Evolutionary conservation across 2,888 invertebrate genomes (phyloP).

Genomic region (Bruchidius siliquastri): DNA sequence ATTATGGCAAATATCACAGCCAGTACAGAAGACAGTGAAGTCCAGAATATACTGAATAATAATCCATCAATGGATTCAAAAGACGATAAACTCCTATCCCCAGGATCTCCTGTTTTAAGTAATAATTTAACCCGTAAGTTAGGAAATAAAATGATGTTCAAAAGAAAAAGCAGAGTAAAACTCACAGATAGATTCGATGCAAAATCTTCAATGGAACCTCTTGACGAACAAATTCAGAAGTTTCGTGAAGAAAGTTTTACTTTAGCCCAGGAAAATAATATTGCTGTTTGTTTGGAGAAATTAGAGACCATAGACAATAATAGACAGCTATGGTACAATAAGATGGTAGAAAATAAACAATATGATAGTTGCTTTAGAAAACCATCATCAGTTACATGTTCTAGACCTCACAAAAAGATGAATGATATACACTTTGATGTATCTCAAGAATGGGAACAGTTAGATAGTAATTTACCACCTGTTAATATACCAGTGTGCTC

Average conservation of each 20-base stretch:
- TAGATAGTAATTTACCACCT: neutral
- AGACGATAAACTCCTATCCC: slow-evolving; percentile 29
- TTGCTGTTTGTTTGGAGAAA: slow-evolving; percentile 21
- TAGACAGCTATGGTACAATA: slow-evolving; percentile 13
- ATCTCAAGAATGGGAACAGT: neutral
- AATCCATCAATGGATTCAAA: neutral
- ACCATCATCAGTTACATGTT: slow-evolving; percentile 20
- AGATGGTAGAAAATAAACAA: slow-evolving; percentile 7
- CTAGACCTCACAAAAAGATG: neutral
- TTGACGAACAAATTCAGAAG: slow-evolving; percentile 3
- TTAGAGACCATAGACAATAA: slow-evolving; percentile 25
- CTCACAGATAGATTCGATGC: slow-evolving; percentile 13
- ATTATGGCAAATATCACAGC: neutral
- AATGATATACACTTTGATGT: neutral
- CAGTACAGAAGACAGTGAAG: slow-evolving; percentile 8
- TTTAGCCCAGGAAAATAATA: slow-evolving; percentile 10
- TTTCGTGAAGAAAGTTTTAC: slow-evolving; percentile 15
- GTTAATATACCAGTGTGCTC: slow-evolving; percentile 8
- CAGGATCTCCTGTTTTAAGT: slow-evolving; percentile 21
- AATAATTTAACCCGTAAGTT: slow-evolving; percentile 8
- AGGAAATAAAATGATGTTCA: slow-evolving; percentile 8
- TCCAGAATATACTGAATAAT: too few relatives aligned
- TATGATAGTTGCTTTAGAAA: slow-evolving; percentile 26
- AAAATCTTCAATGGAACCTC: neutral
- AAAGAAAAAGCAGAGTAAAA: slow-evolving; percentile 15